Conservation (phyloP, 2,888 invertebrate genomes). For the Synergus umbraculus region DNA sequence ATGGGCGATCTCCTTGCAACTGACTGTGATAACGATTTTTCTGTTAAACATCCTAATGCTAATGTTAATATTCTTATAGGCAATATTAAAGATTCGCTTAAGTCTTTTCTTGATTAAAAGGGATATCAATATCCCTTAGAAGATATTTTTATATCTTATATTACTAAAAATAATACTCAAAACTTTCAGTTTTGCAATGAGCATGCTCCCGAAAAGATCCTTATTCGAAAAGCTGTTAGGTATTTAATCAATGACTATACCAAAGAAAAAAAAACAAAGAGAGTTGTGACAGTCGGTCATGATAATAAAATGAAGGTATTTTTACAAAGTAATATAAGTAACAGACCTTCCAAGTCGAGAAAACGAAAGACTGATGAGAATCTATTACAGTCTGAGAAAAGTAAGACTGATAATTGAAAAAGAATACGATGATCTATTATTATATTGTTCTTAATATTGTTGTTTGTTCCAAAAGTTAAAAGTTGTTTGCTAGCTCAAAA, state of each 20-base stretch:
- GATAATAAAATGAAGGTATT: background rate
- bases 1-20: background rate
- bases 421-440: too few relatives aligned
- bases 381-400: too few relatives aligned
- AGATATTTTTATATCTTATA: background rate
- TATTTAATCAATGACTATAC: background rate
- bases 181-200: background rate
- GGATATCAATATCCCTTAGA: background rate
- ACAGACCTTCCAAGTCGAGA: too few relatives aligned
- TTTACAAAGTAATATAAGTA: background rate
- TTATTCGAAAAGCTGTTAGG: background rate
- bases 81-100: background rate
- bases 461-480: too few relatives aligned
- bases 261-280: background rate
- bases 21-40: background rate
- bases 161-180: background rate
- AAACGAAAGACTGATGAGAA: too few relatives aligned
- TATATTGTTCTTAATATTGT: too few relatives aligned
- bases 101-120: background rate
- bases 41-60: background rate
- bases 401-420: too few relatives aligned
- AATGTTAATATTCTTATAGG: background rate
- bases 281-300: background rate
- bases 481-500: too few relatives aligned
- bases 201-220: background rate